These are phyloP conservation scores for Asbolus verrucosus DNA, from an alignment of 1,140 invertebrate genomes.

Conservation along the genomic window DNA sequence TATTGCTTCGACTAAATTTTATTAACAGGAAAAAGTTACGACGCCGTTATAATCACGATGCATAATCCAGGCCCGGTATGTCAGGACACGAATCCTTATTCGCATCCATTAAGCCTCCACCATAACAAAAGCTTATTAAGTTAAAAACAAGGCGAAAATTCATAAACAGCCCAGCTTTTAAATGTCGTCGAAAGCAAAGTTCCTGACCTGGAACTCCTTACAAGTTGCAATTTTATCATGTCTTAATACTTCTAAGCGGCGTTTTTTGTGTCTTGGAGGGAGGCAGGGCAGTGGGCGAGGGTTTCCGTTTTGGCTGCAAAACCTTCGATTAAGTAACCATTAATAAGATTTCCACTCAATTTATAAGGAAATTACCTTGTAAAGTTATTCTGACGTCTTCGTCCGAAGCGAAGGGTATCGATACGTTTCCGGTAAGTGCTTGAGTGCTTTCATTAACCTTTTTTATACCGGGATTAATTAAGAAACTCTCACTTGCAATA, in stretches of 20 bases:
- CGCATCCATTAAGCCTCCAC: conserved; percentile 26
- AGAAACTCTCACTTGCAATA: conserved; percentile 12
- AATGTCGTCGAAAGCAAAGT: background rate
- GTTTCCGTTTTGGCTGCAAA: too few relatives aligned
- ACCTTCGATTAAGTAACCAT: too few relatives aligned
- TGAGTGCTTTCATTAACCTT: conserved; percentile 6
- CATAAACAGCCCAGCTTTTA: background rate
- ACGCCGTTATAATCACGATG: background rate
- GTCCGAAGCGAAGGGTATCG: background rate
- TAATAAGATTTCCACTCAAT: too few relatives aligned
- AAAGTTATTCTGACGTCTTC: conserved; percentile 13
- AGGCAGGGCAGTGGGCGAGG: too few relatives aligned
- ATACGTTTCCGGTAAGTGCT: conserved; percentile 17
- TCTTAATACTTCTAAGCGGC: conserved; percentile 6
- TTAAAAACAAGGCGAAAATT: background rate
- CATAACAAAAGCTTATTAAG: conserved; percentile 15
- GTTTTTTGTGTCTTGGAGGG: background rate
- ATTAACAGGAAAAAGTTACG: background rate
- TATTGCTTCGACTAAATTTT: background rate
- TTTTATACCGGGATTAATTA: conserved; percentile 7
- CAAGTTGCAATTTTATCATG: background rate
- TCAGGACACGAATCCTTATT: conserved; percentile 3
- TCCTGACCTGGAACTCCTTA: conserved; percentile 4
- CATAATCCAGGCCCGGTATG: conserved; percentile 5
- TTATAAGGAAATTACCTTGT: conserved; percentile 16